These are phyloP conservation scores for Leptoclinus maculatus DNA, from an alignment of 2,797 vertebrate species.

Conservation along the genomic window DNA sequence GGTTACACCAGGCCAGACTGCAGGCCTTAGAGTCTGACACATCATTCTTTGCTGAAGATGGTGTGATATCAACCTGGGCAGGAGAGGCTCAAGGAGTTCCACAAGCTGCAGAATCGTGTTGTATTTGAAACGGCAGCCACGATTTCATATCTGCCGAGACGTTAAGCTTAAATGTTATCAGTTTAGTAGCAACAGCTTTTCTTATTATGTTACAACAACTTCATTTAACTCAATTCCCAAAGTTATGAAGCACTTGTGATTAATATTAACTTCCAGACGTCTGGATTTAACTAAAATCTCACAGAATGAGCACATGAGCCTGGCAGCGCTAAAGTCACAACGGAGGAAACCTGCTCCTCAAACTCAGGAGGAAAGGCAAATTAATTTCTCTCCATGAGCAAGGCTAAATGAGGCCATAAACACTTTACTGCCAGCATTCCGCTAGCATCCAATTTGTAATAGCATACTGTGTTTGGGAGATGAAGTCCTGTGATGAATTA, in stretches of 20 bases:
- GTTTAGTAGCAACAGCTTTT: not conserved
- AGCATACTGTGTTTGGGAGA: slow-evolving; percentile 54
- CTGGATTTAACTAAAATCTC: slow-evolving; percentile 35
- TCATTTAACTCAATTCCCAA: not conserved
- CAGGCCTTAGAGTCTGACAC: slow-evolving; percentile 7
- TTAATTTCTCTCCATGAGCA: slow-evolving; percentile 50
- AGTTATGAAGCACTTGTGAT: slow-evolving; percentile 3
- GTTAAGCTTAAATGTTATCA: not conserved
- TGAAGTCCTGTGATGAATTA: slow-evolving; percentile 55
- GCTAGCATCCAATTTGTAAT: slow-evolving; percentile 51
- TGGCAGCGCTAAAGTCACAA: slow-evolving; percentile 26
- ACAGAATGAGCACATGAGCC: slow-evolving; percentile 20
- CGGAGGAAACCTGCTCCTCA: slow-evolving; percentile 25
- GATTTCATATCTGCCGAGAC: not conserved
- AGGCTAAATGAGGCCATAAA: slow-evolving; percentile 53
- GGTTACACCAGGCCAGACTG: slow-evolving; percentile 1
- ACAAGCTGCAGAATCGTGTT: not conserved
- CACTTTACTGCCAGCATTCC: slow-evolving; percentile 45
- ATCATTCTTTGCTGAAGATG: slow-evolving; percentile 16
- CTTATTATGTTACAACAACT: not conserved
- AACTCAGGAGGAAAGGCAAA: slow-evolving; percentile 36
- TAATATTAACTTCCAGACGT: slow-evolving; percentile 34
- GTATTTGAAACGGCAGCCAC: slow-evolving; percentile 14
- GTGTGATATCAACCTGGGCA: slow-evolving; percentile 21
- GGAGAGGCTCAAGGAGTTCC: slow-evolving; percentile 9